Conservation (phyloP, 2,888 invertebrate species). For the Scaptomyza polygonia region DNA sequence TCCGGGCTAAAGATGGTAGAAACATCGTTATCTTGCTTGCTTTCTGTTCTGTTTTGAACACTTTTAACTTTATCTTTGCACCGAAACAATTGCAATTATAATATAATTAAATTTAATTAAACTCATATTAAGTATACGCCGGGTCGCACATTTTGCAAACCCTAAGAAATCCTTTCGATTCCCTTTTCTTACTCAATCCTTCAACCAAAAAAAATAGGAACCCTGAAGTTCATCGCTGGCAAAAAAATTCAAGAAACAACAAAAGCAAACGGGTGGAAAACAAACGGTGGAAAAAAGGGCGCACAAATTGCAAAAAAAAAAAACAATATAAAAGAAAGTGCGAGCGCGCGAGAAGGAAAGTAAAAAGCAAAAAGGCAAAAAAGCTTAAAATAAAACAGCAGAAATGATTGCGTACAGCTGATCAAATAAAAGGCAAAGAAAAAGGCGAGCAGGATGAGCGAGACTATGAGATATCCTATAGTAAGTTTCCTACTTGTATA, state of each 20-base stretch:
- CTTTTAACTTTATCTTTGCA: neutral
- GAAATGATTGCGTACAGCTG: conserved; percentile 45
- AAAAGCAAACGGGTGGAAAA: conserved; percentile 25
- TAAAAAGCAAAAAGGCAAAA: conserved; percentile 8
- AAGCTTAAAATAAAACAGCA: conserved; percentile 9
- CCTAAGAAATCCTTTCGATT: conserved; percentile 14
- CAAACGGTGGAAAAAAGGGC: conserved; percentile 42
- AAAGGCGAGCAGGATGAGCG: neutral
- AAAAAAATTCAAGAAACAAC: conserved; percentile 47
- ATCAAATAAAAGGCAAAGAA: conserved; percentile 32
- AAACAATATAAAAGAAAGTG: conserved; percentile 1
- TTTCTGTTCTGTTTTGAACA: neutral
- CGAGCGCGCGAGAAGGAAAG: conserved; percentile 2
- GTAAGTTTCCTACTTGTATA: neutral
- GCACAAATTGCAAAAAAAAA: conserved; percentile 29
- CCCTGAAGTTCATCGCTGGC: conserved; percentile 38
- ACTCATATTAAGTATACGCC: conserved; percentile 65
- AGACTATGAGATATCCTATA: conserved; percentile 5
- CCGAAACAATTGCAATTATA: conserved; percentile 53
- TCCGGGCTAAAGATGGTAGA: neutral
- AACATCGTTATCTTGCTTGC: neutral
- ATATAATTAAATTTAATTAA: conserved; percentile 70
- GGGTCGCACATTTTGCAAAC: conserved; percentile 15
- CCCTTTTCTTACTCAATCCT: neutral
- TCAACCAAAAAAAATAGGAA: conserved; percentile 38